phyloP scores from a whole-genome alignment of 2,113 vertebrate species.

The Nannobrachium achirus region DNA sequence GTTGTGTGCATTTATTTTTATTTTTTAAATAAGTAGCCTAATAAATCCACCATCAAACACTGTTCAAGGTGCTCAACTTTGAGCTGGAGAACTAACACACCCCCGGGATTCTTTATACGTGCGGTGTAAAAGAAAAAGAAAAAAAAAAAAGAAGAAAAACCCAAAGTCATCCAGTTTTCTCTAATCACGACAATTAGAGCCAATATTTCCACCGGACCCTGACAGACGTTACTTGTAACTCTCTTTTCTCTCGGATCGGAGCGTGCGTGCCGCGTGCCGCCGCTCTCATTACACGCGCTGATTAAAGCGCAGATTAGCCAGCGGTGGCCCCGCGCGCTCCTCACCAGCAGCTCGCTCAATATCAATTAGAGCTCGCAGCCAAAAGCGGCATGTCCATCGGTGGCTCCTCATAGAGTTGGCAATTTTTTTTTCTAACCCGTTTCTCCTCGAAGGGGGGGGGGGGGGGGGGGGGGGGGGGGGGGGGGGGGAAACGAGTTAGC shows the following conservation, averaged over 20 bases:
- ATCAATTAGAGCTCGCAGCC: constrained; percentile 93
- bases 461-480: background rate
- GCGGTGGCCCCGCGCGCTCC: constrained; percentile 97
- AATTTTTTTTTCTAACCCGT: too few relatives aligned
- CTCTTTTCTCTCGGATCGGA: constrained; percentile 98
- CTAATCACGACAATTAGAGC: constrained; percentile 96
- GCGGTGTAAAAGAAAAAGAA: too few relatives aligned
- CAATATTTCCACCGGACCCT: constrained; percentile 95
- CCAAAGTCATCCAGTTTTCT: constrained; percentile 92
- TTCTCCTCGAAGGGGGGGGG: background rate
- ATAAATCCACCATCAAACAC: background rate
- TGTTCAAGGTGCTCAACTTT: constrained; percentile 6
- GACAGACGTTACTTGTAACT: constrained; percentile 99
- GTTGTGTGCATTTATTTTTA: too few relatives aligned
- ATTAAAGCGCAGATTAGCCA: constrained; percentile 99
- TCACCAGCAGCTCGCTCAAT: constrained; percentile 99
- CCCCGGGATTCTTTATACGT: too few relatives aligned
- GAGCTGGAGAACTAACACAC: background rate
- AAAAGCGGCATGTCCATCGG: constrained; percentile 86
- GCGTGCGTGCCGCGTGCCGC: constrained; percentile 96
- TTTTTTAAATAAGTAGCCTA: too few relatives aligned
- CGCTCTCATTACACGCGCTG: constrained; percentile 99
- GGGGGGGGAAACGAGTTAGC: background rate
- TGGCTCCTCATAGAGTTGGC: constrained; percentile 86
- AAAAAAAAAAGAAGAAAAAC: constrained; percentile 73